These are phyloP conservation scores for Tangara arthus DNA, from an alignment of 2,797 vertebrate species.

Conservation along the genomic window DNA sequence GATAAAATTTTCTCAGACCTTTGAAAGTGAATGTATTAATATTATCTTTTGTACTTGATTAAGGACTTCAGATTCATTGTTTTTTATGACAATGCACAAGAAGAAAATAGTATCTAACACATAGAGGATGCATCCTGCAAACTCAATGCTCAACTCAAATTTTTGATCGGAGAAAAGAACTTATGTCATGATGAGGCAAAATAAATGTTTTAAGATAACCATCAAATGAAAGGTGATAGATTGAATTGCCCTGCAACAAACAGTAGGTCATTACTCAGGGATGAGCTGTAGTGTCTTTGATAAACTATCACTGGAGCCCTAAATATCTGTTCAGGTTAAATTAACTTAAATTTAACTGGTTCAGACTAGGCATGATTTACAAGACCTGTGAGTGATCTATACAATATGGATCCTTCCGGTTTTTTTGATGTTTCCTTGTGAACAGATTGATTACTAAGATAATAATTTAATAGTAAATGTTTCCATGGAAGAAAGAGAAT, in stretches of 20 bases:
- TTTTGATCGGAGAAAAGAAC: slow-evolving; percentile 67
- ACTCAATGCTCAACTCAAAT: slow-evolving; percentile 63
- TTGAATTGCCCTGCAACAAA: slow-evolving; percentile 64
- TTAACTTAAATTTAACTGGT: slow-evolving; percentile 39
- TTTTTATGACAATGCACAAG: background rate
- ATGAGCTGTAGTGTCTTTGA: slow-evolving; percentile 58
- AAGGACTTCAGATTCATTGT: background rate
- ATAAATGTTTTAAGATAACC: slow-evolving; percentile 74
- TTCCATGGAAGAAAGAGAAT: background rate
- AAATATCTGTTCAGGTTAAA: slow-evolving; percentile 54
- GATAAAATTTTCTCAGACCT: background rate
- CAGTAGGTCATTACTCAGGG: slow-evolving; percentile 71
- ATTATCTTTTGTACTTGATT: background rate
- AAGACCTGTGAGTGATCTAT: background rate
- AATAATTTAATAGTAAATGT: slow-evolving; percentile 2
- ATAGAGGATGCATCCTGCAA: background rate
- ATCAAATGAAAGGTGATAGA: slow-evolving; percentile 76
- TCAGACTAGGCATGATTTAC: background rate
- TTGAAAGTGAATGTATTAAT: background rate
- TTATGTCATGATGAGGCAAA: slow-evolving; percentile 64
- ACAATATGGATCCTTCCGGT: background rate
- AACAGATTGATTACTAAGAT: background rate
- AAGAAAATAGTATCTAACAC: slow-evolving; percentile 6
- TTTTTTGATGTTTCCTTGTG: background rate
- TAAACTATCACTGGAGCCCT: slow-evolving; percentile 42